Evolutionary conservation across 2,113 vertebrate species (phyloP), one percentile per base, ranked within the genome.

Genomic region (Mustela nigripes): DNA sequence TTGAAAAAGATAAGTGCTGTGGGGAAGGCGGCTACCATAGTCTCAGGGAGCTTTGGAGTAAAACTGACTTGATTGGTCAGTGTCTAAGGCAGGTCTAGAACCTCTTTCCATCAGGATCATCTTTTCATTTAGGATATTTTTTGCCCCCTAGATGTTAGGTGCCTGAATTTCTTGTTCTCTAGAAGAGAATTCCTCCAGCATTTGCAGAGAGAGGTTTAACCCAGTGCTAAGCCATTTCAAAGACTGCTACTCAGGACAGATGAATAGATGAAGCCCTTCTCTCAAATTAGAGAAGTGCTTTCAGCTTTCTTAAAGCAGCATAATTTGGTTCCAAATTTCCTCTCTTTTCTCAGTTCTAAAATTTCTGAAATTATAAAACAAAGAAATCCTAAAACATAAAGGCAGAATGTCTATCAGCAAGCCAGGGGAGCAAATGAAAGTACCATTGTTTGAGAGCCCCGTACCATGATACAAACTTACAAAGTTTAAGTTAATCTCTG

Each of bases 281-380:
- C 45, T 81, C 8, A 7, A 74, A 84, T 11, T 74, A 56, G 5
- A 24, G 24, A 62, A 36, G 6, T 48, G 76, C 69, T 62, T 87
- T 95, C 21, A 76, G 87, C 24, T 58, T 31, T 73, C 39, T 53
- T 63, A 53, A 83, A 83, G n/a, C 36, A 87, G 16, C 19, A 33
- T 11, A 45, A 62, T 36, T 85, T 74, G 22, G 74, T 79, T 33
- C 53, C 60, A 53, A 63, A 65, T 56, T 48, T 6, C 26, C 18
- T 58, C 42, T 78, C 42, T 91, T 73, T 79, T 69, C 48, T 94
- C n/a, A 65, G 9, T 21, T 82, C 26, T 73, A 79, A 79, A 42
- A 60, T 82, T 92, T 90, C 65, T n/a, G 16, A 91, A 95, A 71
- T n/a, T 56, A 87, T 5, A 81, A 78, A 91, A 73, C 21, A 33